A percentile compares a stretch with the other conserved stretches of the same genome.
Conservation (phyloP, 2,113 vertebrate genomes). For the Anhinga anhinga region DNA sequence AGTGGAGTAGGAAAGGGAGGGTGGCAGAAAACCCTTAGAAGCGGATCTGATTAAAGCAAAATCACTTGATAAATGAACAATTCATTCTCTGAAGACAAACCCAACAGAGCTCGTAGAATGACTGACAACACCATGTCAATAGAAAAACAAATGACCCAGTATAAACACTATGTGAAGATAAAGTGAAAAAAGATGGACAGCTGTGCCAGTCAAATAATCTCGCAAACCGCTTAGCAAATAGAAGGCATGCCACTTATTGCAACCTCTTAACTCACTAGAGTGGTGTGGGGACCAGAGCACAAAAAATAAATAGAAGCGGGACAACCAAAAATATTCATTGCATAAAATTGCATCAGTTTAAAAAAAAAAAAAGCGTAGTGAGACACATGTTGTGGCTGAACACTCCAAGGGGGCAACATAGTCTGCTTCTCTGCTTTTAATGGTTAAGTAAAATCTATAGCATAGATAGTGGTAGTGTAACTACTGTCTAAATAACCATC, state of each 20-base stretch:
- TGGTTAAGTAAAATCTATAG: background rate
- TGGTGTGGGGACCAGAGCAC: background rate
- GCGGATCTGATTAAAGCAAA: background rate
- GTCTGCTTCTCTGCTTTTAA: background rate
- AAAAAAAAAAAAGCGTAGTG: background rate
- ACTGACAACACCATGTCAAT: background rate
- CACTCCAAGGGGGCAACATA: background rate
- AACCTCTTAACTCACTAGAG: background rate
- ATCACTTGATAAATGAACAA: background rate
- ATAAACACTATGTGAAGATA: background rate
- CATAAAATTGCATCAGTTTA: background rate
- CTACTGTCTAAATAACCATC: background rate
- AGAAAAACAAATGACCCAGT: background rate
- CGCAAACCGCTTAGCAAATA: background rate
- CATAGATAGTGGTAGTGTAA: background rate
- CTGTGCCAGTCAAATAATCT: background rate
- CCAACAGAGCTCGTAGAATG: background rate
- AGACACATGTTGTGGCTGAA: background rate
- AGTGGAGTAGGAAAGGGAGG: background rate
- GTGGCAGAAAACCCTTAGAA: background rate
- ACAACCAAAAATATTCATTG: background rate
- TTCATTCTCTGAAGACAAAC: background rate
- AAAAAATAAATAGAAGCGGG: background rate
- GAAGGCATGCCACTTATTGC: background rate
- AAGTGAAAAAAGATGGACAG: background rate